Evolutionary conservation across 2,797 vertebrate genomes (phyloP), one percentile per base, ranked within the genome.

Genomic region (Muscicapa striata): DNA sequence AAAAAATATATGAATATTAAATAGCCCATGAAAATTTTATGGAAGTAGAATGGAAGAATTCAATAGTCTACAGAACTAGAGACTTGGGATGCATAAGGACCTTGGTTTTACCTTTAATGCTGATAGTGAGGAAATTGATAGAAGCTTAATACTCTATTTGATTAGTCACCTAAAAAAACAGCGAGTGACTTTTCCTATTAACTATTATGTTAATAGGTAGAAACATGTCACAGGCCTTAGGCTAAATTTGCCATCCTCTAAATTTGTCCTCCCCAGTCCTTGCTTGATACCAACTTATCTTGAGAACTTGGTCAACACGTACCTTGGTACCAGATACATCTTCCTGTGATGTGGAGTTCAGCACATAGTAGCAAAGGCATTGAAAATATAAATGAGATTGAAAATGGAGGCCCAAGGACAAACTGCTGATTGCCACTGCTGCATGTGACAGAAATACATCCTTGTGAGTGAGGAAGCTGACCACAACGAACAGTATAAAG

Each of bases 401-500:
- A 80, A 76, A 72, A 24, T 0, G 5, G 22, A 68, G 4, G 15
- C 9, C 18, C 8, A 20, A 48, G 15, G 59, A 63, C 17, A 66
- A 63, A 11, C 26, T 8, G 3, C 7, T 58, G 34, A 17, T 41
- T 30, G 15, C 16, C 15, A 9, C 26, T 54, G 12, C 32, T 67
- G 34, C 4, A 3, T 54, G 22, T 57, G 14, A 10, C 29, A 40
- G 34, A 85, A 77, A 20, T 43, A 23, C 3, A 30, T 18, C 19
- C 17, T 38, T 63, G 30, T 0, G 1, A 62, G 13, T 1, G 2
- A 59, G 13, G 4, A 89, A 54, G 13, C 6, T 20, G 1, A 15
- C 23, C 26, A 5, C 10, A 54, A 13, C 32, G 19, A 67, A 45
- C 8, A 79, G 22, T 67, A 34, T 4, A 49, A 54, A 75, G 13